Percentiles rank a stretch among this genome's conserved stretches.
phyloP scores from a whole-genome alignment of 2,888 invertebrate genomes.

The Drymonia ruficornis region DNA sequence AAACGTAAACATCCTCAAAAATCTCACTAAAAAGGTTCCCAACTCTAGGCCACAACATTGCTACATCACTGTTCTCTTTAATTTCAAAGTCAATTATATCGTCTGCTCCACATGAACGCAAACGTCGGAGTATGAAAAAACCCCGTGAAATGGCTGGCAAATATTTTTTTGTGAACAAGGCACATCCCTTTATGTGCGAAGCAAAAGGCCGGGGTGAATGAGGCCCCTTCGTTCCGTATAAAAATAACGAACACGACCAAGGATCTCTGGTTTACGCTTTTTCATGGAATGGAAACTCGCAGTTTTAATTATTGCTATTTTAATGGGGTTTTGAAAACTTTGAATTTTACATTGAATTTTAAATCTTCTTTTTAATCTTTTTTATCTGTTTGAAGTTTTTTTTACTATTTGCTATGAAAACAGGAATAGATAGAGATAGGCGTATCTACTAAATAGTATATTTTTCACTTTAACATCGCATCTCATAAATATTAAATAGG shows the following conservation, averaged over 20 bases:
- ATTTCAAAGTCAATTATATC: conserved; percentile 1
- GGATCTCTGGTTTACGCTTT: conserved; percentile 12
- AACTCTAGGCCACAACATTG: no score
- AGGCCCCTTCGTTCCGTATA: conserved; percentile 27
- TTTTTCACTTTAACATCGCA: no score
- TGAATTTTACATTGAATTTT: conserved; percentile 15
- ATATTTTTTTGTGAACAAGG: conserved; percentile 30
- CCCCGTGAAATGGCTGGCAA: conserved; percentile 28
- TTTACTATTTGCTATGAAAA: no score
- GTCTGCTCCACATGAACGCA: background rate
- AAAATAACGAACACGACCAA: conserved; percentile 34
- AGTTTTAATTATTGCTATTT: conserved; percentile 32
- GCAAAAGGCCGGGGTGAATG: conserved; percentile 23
- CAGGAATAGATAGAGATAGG: no score
- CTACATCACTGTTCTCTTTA: background rate
- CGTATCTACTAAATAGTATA: conserved; percentile 6
- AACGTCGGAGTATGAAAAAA: background rate
- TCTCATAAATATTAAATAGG: no score
- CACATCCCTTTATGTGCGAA: conserved; percentile 25
- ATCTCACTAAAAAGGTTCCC: no score
- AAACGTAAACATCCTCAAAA: no score
- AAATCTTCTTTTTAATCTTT: no score
- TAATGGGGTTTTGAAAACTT: conserved; percentile 20
- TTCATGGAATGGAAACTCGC: conserved; percentile 15
- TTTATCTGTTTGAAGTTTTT: no score